phyloP scores from a whole-genome alignment of 1,140 invertebrate genomes.

The Temnothorax curvispinosus region DNA sequence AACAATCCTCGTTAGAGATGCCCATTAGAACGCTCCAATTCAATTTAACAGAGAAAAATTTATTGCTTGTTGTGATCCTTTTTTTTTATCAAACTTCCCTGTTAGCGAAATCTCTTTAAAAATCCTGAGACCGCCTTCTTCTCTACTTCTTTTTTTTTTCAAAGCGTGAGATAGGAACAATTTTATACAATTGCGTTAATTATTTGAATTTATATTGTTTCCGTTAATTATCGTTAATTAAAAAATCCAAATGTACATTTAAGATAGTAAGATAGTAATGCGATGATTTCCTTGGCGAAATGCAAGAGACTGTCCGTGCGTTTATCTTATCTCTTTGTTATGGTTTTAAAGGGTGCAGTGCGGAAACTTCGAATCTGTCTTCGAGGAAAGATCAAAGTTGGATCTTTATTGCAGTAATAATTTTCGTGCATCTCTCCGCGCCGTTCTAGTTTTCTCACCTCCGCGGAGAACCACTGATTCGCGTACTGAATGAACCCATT shows the following conservation, averaged over 20 bases:
- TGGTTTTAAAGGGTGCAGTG: background rate
- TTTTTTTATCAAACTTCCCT: background rate
- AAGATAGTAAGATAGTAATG: background rate
- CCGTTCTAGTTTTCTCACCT: slow-evolving; percentile 25
- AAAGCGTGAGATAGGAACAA: background rate
- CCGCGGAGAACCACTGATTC: slow-evolving; percentile 68
- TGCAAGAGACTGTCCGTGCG: background rate
- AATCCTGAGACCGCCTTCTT: background rate
- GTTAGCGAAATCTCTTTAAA: background rate
- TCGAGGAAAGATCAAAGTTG: background rate
- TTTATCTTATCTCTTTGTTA: background rate
- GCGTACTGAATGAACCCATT: slow-evolving; percentile 79
- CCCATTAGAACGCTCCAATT: background rate
- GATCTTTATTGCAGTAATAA: background rate
- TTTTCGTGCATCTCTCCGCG: background rate
- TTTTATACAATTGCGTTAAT: background rate
- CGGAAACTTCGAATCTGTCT: background rate
- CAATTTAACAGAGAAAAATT: slow-evolving; percentile 13
- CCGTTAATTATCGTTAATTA: background rate
- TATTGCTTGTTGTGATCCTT: background rate
- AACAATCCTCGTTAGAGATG: background rate
- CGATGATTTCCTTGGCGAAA: background rate
- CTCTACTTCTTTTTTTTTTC: background rate
- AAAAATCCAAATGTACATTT: background rate
- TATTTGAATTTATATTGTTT: background rate